Evolutionary conservation across 2,797 vertebrate species (phyloP).

Genomic region (Spheniscus humboldti): DNA sequence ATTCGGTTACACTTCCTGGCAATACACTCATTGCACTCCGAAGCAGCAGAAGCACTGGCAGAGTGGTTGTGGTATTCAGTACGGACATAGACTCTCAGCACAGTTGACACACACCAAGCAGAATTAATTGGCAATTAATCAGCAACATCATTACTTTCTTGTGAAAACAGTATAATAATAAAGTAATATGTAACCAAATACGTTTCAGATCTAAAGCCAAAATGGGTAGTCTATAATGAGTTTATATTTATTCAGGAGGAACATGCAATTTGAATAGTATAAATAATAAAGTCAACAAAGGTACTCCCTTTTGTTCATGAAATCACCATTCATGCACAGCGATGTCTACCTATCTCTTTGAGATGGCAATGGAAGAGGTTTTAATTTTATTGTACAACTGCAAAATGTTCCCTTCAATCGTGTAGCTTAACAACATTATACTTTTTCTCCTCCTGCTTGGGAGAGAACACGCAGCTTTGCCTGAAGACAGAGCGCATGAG

Average conservation of each 20-base stretch:
- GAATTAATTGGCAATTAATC: neutral
- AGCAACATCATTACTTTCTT: neutral
- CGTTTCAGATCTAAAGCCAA: neutral
- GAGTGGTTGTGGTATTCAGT: neutral
- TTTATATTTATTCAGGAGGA: neutral
- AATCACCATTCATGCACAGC: neutral
- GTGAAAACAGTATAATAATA: neutral
- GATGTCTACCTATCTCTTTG: neutral
- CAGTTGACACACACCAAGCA: neutral
- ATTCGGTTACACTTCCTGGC: neutral
- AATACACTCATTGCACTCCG: neutral
- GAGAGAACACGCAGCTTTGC: accelerated
- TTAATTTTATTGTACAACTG: neutral
- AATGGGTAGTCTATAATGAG: neutral
- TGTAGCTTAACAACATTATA: neutral
- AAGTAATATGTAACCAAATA: neutral
- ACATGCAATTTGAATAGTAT: neutral
- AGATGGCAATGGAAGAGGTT: neutral
- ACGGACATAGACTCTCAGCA: neutral
- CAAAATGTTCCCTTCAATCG: accelerated
- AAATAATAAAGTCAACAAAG: neutral
- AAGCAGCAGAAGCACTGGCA: neutral
- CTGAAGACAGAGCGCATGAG: neutral
- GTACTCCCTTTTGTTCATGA: neutral
- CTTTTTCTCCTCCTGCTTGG: neutral